Base-by-base conservation (phyloP, 1,140 invertebrate species). In the Campoletis sonorensis region DNA sequence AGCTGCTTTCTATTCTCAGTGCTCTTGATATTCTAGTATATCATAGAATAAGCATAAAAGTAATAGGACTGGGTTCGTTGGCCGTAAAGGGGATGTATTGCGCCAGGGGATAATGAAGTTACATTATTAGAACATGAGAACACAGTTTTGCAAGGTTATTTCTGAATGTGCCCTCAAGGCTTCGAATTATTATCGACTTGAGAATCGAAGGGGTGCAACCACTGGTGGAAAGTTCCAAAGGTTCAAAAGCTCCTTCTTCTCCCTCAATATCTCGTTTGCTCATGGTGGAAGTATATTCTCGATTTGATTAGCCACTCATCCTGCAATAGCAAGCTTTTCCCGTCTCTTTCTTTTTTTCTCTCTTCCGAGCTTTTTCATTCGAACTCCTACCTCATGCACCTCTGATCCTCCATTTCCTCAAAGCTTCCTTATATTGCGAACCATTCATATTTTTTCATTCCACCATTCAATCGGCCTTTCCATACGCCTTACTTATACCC, bases 61-160 rank as follows among this genome's bases (percentile, higher is more conserved):
- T 26, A 64, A 26, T 26, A 64, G 5, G 54, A 58, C 21, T 58
- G 54, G 21, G 54, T 21, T 58, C 54, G 18, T 23, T 58, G 4
- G 16, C 54, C 18, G 18, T 26, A 26, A 26, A 64, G 61, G 23
- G 4, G 61, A 64, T 64, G 61, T 64, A 64, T 26, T 64, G 61
- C 61, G 23, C 61, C 61, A 64, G 23, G 70, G 54, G 73, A 80
- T 64, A 64, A 83, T 81, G 76, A 83, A 64, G 64, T 81, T 83
- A 81, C 70, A 26, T 73, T 49, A 73, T 49, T 49, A 49, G 37
- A 73, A 23, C 33, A 73, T 49, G 30, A 23, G 7, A 49, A 73
- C 51, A 26, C 76, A 81, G 72, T 78, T 51, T 79, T 37, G 77
- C 54, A 58, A 81, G 27, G 40, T 26, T 51, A 40, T 40, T 58